Conservation (phyloP, 2,888 invertebrate species). For the Neuroscelio doddi region DNA sequence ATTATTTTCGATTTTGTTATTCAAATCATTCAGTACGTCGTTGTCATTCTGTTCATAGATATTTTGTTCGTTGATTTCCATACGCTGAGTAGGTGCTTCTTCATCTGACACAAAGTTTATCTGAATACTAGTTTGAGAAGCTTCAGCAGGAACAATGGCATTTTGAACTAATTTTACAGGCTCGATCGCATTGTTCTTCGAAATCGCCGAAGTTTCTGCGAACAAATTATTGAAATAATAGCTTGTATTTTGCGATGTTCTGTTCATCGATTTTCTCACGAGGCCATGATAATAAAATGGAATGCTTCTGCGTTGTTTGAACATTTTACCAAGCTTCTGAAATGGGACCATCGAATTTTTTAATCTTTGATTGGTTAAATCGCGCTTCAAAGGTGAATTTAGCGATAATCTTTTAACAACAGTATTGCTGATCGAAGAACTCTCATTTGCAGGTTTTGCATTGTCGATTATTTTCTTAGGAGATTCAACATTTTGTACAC, state of each 20-base stretch:
- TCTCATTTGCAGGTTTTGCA: too few relatives aligned
- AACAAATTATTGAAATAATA: neutral
- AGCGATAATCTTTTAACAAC: neutral
- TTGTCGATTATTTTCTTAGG: too few relatives aligned
- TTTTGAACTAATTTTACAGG: too few relatives aligned
- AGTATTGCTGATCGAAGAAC: too few relatives aligned
- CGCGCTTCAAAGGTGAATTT: constrained; percentile 17
- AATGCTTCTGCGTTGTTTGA: constrained; percentile 29
- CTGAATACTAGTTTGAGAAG: too few relatives aligned
- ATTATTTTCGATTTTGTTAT: neutral
- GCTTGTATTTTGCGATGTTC: neutral
- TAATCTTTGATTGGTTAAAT: constrained; percentile 1
- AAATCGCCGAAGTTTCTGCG: neutral
- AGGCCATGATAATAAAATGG: constrained; percentile 38
- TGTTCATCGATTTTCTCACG: constrained; percentile 1
- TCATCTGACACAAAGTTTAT: too few relatives aligned
- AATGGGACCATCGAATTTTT: constrained; percentile 28
- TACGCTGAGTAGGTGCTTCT: too few relatives aligned
- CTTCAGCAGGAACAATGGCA: too few relatives aligned
- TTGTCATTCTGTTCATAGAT: too few relatives aligned
- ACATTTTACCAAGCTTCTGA: constrained; percentile 47
- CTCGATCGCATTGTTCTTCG: neutral
- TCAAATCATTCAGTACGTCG: too few relatives aligned
- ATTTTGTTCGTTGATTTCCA: too few relatives aligned
- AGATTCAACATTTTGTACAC: too few relatives aligned